A percentile compares a stretch with the other conserved stretches of the same genome.
These are phyloP conservation scores for Clytia hemisphaerica DNA, from an alignment of 30 jellyfish, hydroid and myxozoan species.

Conservation along the genomic window DNA sequence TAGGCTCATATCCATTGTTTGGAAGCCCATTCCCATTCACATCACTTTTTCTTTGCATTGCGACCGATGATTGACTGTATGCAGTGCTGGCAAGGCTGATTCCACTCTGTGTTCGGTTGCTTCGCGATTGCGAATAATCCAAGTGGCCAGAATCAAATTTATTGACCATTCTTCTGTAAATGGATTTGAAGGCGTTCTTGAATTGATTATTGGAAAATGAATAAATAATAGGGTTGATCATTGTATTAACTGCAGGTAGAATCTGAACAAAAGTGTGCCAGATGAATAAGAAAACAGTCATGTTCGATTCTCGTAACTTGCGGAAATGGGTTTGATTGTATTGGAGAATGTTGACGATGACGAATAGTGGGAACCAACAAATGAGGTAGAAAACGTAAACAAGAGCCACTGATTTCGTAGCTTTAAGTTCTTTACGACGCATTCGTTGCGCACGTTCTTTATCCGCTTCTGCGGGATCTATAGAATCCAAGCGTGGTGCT, in stretches of 20 bases:
- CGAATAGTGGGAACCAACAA: slow-evolving; percentile 81
- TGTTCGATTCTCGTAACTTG: slow-evolving; percentile 20
- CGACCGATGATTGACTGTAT: too few relatives aligned
- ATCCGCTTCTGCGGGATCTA: neutral
- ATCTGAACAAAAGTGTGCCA: slow-evolving; percentile 64
- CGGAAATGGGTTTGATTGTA: slow-evolving; percentile 25
- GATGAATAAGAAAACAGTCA: slow-evolving; percentile 38
- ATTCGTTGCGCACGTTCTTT: slow-evolving; percentile 37
- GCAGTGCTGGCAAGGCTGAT: too few relatives aligned
- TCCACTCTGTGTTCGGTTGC: too few relatives aligned
- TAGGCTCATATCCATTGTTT: too few relatives aligned
- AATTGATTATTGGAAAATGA: slow-evolving; percentile 71
- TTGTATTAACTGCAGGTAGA: slow-evolving; percentile 67
- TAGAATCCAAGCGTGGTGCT: neutral
- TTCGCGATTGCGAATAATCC: too few relatives aligned
- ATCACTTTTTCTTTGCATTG: too few relatives aligned
- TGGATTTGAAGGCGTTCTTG: slow-evolving; percentile 39
- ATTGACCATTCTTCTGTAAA: neutral
- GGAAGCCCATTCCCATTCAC: too few relatives aligned
- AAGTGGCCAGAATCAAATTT: too few relatives aligned
- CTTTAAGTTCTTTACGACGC: slow-evolving; percentile 63
- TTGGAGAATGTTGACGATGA: slow-evolving; percentile 43
- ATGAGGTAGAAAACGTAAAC: slow-evolving; percentile 75
- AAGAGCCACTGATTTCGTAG: slow-evolving; percentile 88
- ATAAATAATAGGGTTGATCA: slow-evolving; percentile 78